Conservation (phyloP, 2,113 vertebrate genomes). For the Pedionomus torquatus region DNA sequence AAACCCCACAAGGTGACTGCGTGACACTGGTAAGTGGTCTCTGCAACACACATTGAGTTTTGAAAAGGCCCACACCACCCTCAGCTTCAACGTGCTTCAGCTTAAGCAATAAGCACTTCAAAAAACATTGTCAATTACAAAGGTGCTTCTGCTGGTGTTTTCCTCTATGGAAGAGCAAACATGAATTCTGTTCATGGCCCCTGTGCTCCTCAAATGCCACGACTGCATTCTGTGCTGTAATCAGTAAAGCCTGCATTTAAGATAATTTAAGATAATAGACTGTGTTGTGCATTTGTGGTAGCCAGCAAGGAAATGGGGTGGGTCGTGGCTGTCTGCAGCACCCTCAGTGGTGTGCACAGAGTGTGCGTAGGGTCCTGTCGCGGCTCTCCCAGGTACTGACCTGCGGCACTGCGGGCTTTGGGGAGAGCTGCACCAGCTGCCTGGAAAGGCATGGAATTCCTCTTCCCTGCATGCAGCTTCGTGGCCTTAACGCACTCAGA, state of each 20-base stretch:
- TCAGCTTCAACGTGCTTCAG: background rate
- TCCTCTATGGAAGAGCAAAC: background rate
- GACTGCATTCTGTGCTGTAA: background rate
- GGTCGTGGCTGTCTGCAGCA: fast-evolving
- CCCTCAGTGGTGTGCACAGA: background rate
- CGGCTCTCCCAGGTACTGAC: background rate
- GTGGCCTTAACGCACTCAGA: background rate
- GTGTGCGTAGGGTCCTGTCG: background rate
- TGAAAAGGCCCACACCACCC: fast-evolving
- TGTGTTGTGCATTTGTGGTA: background rate
- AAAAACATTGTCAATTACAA: background rate
- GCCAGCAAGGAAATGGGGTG: background rate
- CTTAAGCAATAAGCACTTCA: background rate
- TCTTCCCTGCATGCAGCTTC: background rate
- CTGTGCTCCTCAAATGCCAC: background rate
- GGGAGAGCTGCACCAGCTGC: background rate
- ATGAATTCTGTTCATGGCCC: background rate
- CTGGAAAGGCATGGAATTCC: background rate
- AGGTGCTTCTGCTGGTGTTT: background rate
- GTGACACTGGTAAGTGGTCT: background rate
- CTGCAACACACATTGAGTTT: background rate
- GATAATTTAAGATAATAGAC: background rate
- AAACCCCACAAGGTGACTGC: background rate
- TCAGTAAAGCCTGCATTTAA: background rate
- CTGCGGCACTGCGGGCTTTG: background rate